phyloP scores from a whole-genome alignment of 2,888 invertebrate genomes.

The Galeopsomyia nigrocyanea region DNA sequence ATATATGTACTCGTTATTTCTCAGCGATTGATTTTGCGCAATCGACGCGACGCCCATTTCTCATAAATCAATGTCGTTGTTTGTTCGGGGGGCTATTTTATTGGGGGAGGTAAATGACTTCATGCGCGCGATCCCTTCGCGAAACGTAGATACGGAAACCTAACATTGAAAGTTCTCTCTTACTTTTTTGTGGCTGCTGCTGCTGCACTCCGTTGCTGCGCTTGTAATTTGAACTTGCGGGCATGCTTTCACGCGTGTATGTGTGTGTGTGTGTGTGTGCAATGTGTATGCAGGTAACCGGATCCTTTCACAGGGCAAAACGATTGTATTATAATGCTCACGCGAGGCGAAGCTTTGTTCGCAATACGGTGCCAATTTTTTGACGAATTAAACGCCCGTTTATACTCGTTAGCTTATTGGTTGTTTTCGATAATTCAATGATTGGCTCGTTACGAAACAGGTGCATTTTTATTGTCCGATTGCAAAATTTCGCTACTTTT shows the following conservation, averaged over 20 bases:
- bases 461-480: too few species aligned
- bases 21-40: slow-evolving; percentile 3
- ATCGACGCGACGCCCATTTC: too few species aligned
- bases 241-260: neutral
- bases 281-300: slow-evolving; percentile 20
- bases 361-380: slow-evolving; percentile 17
- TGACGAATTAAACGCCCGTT: neutral
- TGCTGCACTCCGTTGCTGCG: slow-evolving; percentile 6
- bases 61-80: too few species aligned
- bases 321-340: slow-evolving; percentile 27
- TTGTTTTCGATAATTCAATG: too few species aligned
- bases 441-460: too few species aligned
- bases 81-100: too few species aligned
- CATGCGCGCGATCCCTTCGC: too few species aligned
- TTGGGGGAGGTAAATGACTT: too few species aligned
- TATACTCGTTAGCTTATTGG: neutral
- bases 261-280: neutral
- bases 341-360: slow-evolving; percentile 26
- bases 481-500: too few species aligned
- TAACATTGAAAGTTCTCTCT: too few species aligned
- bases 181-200: too few species aligned
- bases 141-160: too few species aligned
- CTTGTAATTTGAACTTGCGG: slow-evolving; percentile 28
- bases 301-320: slow-evolving; percentile 27
- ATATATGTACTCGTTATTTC: neutral